Conservation (phyloP, 2,888 invertebrate genomes). For the Tenthredo notha region DNA sequence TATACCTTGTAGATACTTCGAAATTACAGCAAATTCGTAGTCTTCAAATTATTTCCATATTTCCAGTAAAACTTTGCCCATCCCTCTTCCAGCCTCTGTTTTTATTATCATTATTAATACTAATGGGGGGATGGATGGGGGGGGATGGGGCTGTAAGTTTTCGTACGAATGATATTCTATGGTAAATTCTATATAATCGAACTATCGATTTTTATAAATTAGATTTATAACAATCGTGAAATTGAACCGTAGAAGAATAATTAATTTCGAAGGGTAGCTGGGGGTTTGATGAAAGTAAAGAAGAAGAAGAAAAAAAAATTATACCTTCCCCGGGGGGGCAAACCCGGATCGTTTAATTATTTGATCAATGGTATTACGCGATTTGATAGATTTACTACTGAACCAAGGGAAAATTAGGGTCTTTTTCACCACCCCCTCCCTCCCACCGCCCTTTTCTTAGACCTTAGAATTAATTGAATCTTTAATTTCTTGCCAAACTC, state of each 20-base stretch:
- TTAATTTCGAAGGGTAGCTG: not conserved
- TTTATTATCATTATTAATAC: too few relatives aligned
- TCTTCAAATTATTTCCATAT: too few relatives aligned
- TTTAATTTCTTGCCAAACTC: not conserved
- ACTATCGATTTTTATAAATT: not conserved
- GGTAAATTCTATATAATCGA: not conserved
- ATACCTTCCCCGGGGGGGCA: not conserved
- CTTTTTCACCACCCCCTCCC: too few relatives aligned
- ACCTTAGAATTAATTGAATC: not conserved
- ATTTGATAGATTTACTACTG: constrained; percentile 14
- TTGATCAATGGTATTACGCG: constrained; percentile 20
- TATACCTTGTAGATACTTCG: too few relatives aligned
- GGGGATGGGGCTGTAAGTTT: too few relatives aligned
- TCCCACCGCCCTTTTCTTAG: not conserved
- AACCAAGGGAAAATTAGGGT: not conserved
- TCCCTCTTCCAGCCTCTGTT: too few relatives aligned
- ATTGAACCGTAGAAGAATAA: not conserved
- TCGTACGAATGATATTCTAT: not conserved
- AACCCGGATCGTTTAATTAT: not conserved
- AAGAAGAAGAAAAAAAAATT: not conserved
- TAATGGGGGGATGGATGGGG: too few relatives aligned
- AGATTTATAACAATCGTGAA: not conserved
- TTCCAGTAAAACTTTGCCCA: too few relatives aligned
- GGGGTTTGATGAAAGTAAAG: not conserved
- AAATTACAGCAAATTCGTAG: too few relatives aligned